Conservation (phyloP, 2,888 invertebrate genomes). For the Elegia similella region DNA sequence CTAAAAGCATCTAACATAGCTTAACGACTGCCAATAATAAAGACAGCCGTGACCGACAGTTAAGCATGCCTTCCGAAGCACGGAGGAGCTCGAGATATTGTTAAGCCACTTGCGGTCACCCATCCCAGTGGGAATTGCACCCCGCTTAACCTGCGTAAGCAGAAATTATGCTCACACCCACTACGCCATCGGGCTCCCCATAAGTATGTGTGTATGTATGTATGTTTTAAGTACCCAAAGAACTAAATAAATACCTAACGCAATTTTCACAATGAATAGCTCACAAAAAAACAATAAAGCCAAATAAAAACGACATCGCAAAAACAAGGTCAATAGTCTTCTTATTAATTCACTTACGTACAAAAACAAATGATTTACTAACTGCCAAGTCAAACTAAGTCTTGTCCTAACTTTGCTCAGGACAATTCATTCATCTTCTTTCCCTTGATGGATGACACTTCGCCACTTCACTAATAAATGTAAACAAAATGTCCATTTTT, state of each 20-base stretch:
- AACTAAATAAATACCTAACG: not conserved
- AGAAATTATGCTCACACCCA: too few species aligned
- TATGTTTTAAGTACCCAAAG: not conserved
- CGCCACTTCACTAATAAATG: slow-evolving; percentile 75
- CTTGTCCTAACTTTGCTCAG: slow-evolving; percentile 37
- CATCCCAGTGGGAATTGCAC: too few species aligned
- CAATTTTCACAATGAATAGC: not conserved
- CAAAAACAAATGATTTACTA: slow-evolving; percentile 23
- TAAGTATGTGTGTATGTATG: too few species aligned
- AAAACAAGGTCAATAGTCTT: slow-evolving; percentile 12
- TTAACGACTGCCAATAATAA: too few species aligned
- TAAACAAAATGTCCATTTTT: slow-evolving; percentile 75
- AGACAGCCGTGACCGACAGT: too few species aligned
- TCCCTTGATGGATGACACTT: slow-evolving; percentile 69
- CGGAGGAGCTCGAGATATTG: too few species aligned
- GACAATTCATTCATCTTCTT: slow-evolving; percentile 72
- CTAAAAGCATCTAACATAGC: too few species aligned
- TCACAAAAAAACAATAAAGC: not conserved
- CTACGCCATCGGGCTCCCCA: too few species aligned
- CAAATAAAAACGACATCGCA: not conserved
- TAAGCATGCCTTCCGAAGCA: too few species aligned
- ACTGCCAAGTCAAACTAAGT: slow-evolving; percentile 43
- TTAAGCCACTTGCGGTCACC: too few species aligned
- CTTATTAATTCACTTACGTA: slow-evolving; percentile 10
- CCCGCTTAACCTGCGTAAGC: too few species aligned